Conservation (phyloP, 1,140 invertebrate species). For the Papilio aristodemus region DNA sequence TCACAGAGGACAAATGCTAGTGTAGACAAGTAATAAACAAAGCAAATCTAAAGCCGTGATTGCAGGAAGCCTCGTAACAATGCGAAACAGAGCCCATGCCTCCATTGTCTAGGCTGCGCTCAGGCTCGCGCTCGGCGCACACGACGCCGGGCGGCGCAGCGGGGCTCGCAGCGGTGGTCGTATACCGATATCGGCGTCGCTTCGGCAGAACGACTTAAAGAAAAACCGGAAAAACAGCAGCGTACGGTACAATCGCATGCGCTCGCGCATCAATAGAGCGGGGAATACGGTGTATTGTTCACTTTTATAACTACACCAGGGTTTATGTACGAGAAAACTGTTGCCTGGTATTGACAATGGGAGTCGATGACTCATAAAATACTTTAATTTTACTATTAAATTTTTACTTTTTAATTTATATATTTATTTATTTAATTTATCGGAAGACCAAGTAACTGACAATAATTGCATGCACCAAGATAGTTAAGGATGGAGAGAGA, state of each 20-base stretch:
- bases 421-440: too few relatives aligned
- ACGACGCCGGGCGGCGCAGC: neutral
- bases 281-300: neutral
- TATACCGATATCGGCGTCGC: neutral
- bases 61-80: conserved; percentile 1
- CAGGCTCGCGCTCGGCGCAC: neutral
- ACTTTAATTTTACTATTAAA: too few relatives aligned
- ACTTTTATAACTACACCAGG: neutral
- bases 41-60: neutral
- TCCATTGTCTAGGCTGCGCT: neutral
- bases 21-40: conserved; percentile 10
- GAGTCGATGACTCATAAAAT: neutral
- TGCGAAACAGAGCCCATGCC: neutral
- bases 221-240: conserved; percentile 23
- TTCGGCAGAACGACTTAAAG: neutral
- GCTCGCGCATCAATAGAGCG: neutral
- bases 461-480: too few relatives aligned
- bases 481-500: too few relatives aligned
- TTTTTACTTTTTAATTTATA: too few relatives aligned
- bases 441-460: too few relatives aligned
- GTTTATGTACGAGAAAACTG: too few relatives aligned
- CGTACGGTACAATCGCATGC: conserved; percentile 22
- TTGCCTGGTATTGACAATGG: neutral
- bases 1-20: neutral
- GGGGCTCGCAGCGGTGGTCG: neutral